Evolutionary conservation across 2,888 invertebrate genomes (phyloP).

Genomic region (Drosophila prostipennis): DNA sequence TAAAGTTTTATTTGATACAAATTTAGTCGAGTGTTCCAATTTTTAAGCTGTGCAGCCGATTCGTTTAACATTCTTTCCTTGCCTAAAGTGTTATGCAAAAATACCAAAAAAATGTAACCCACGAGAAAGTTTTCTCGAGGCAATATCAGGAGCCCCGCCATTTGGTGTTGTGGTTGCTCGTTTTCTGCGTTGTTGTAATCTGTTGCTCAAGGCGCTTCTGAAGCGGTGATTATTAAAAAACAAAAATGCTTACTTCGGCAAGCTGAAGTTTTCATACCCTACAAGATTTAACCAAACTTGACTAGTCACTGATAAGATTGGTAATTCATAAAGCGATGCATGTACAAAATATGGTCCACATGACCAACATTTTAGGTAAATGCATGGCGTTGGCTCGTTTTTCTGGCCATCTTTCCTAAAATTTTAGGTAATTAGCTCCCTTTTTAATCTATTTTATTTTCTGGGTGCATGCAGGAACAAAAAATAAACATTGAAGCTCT

Average conservation of each 20-base stretch:
- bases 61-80: conserved; percentile 5
- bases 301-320: too few relatives aligned
- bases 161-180: conserved; percentile 28
- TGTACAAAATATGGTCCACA: too few relatives aligned
- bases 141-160: conserved; percentile 33
- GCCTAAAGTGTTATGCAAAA: conserved; percentile 24
- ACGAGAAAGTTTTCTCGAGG: conserved; percentile 25
- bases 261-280: neutral
- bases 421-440: too few relatives aligned
- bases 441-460: too few relatives aligned
- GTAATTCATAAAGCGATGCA: too few relatives aligned
- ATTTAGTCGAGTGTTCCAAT: conserved; percentile 7
- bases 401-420: too few relatives aligned
- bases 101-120: conserved; percentile 20
- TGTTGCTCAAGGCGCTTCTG: conserved; percentile 33
- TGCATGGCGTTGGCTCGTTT: too few relatives aligned
- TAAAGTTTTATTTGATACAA: neutral
- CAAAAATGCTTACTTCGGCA: conserved; percentile 7
- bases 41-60: neutral
- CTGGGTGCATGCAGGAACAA: too few relatives aligned
- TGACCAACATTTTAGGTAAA: too few relatives aligned
- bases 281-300: too few relatives aligned
- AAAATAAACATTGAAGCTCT: too few relatives aligned
- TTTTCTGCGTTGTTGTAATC: conserved; percentile 22
- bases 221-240: conserved; percentile 43